These are phyloP conservation scores for Microctenopoma stevenorrisi DNA, from an alignment of 2,797 vertebrate genomes.

Conservation along the genomic window DNA sequence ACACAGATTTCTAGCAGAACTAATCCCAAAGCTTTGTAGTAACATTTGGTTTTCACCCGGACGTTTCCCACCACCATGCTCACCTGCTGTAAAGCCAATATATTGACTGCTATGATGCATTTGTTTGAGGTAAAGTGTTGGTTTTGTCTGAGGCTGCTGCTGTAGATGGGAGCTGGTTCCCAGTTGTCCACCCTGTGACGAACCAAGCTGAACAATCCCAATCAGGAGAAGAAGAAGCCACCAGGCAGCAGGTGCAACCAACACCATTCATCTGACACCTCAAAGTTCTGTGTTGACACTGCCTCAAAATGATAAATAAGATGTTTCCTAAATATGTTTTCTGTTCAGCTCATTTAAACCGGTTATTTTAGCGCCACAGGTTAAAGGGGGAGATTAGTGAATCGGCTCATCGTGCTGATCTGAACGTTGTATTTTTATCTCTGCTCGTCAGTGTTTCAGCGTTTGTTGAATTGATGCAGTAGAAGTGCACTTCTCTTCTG, in stretches of 20 bases:
- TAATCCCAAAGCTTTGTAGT: slow-evolving; percentile 30
- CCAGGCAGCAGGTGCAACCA: slow-evolving; percentile 5
- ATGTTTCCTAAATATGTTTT: too few species aligned
- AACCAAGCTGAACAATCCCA: slow-evolving; percentile 10
- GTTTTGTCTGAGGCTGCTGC: neutral
- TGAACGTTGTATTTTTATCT: too few species aligned
- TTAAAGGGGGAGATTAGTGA: neutral
- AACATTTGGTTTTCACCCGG: neutral
- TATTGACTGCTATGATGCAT: neutral
- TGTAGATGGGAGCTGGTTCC: too few species aligned
- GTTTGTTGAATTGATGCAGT: neutral
- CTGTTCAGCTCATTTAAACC: too few species aligned
- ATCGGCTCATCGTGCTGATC: neutral
- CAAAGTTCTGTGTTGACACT: too few species aligned
- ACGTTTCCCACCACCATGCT: neutral
- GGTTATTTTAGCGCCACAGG: too few species aligned
- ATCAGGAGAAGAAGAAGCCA: neutral
- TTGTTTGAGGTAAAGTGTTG: neutral
- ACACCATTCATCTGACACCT: neutral
- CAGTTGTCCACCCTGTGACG: neutral
- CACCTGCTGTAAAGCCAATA: neutral
- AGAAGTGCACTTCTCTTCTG: neutral
- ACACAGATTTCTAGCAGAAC: slow-evolving; percentile 17
- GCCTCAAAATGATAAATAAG: too few species aligned
- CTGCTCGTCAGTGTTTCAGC: neutral